phyloP scores from a whole-genome alignment of 2,888 invertebrate genomes.

The Malacosoma neustria region DNA sequence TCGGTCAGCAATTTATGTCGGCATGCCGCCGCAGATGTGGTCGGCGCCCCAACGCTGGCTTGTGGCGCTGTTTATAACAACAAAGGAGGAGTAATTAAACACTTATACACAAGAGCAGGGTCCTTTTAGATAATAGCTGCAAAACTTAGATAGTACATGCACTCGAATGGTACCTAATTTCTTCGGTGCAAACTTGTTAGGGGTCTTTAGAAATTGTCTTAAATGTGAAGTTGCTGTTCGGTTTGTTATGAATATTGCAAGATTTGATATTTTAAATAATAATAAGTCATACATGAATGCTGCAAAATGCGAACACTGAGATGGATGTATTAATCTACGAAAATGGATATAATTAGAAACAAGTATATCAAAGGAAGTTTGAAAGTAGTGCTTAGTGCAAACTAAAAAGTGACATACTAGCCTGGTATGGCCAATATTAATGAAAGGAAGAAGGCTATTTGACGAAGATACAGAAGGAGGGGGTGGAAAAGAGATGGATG shows the following conservation, averaged over 20 bases:
- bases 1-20: slow-evolving; percentile 54
- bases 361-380: too few relatives aligned
- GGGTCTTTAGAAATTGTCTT: not conserved
- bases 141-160: slow-evolving; percentile 5
- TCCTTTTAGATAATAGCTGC: slow-evolving; percentile 25
- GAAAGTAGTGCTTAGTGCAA: too few relatives aligned
- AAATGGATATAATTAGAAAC: not conserved
- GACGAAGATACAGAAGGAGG: too few relatives aligned
- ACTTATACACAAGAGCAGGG: slow-evolving; percentile 40
- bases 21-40: slow-evolving; percentile 43
- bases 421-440: too few relatives aligned
- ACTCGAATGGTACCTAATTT: not conserved
- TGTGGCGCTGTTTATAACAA: slow-evolving; percentile 55
- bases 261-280: not conserved
- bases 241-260: not conserved
- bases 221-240: not conserved
- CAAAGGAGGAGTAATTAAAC: slow-evolving; percentile 57
- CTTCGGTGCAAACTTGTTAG: not conserved
- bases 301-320: too few relatives aligned
- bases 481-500: too few relatives aligned
- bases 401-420: too few relatives aligned
- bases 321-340: not conserved
- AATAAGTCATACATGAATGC: too few relatives aligned
- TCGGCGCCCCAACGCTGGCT: slow-evolving; percentile 30
- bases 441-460: too few relatives aligned